Base-by-base conservation (phyloP, 92 coral and sea anemone species). In the Phenganax subtilis region DNA sequence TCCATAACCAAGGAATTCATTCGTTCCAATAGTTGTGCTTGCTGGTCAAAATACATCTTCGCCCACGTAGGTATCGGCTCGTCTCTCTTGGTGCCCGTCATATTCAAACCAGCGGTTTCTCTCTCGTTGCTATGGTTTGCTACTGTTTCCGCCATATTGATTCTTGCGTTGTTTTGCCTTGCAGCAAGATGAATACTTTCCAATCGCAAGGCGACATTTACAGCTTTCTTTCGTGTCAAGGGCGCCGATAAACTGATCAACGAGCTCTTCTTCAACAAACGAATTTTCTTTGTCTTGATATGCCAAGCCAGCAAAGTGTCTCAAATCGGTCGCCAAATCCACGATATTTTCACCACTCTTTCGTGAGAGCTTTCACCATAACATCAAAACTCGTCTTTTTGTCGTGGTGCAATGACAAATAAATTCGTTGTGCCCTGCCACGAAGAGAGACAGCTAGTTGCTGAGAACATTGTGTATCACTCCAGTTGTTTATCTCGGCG, bases 31-130 rank as follows among this genome's bases (percentile, higher is more conserved):
- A 81, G 79, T 25, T 53, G 64, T 20, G 1, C 78, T 57, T 81
- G 80, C 68, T 81, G 85, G 44, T 81, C 77, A 57, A 81, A 81
- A 53, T 68, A 71, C 55, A 17, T 71, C 68, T 81, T 81, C 54
- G 85, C 80, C 85, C 85, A 81, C 16, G 63, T 55, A 25, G 85
- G 85, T 81, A 71, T 71, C 51, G 77, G 77, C 77, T 72, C 77
- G 12, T 37, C 77, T 72, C 20, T 51, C 17, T 72, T 72, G 56
- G 77, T 8, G 55, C 77, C 77, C 8, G 77, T 20, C 77, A 51
- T 72, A 15, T 72, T 72, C 25, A 72, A 44, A 53, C 77, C 9
- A 72, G 77, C 77, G 56, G 77, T 72, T 72, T 51, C 77, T 44
- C 54, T 44, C 47, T 44, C 14, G 28, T 68, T 68, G 74, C 74